phyloP scores from a whole-genome alignment of 2,113 vertebrate species.

The Hippotragus niger region DNA sequence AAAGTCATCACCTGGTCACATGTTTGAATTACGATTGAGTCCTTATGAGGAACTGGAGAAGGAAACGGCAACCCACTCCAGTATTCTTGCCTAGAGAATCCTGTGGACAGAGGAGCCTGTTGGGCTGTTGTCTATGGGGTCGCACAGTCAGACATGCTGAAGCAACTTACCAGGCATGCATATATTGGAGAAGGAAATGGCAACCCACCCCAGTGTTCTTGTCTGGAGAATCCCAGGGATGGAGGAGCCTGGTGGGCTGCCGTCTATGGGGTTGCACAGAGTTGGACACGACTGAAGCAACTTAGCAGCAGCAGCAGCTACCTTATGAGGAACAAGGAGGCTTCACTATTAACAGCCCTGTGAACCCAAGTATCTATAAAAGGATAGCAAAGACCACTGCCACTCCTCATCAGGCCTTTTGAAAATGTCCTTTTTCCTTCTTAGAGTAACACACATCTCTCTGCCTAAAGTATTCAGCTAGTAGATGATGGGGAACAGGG shows the following conservation, averaged over 20 bases:
- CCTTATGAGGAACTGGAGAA: not conserved
- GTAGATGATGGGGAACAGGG: not conserved
- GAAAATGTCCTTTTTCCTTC: not conserved
- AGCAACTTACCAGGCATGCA: not conserved
- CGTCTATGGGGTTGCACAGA: accelerated
- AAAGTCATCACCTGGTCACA: not conserved
- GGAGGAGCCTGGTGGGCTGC: not conserved
- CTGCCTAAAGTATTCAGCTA: not conserved
- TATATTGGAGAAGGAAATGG: not conserved
- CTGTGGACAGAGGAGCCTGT: not conserved
- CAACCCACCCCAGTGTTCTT: not conserved
- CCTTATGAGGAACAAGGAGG: not conserved
- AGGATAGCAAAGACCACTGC: not conserved
- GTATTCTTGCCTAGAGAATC: not conserved
- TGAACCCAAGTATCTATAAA: not conserved
- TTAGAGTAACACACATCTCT: not conserved
- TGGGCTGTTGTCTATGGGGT: not conserved
- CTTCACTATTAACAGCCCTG: not conserved
- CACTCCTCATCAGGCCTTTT: not conserved
- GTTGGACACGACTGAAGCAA: accelerated
- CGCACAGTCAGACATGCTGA: not conserved
- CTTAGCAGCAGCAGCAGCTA: not conserved
- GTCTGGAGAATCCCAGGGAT: not conserved
- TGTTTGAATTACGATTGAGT: not conserved
- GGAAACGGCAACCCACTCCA: not conserved